Percentiles rank a stretch among this genome's conserved stretches.
Conservation (phyloP, 2,113 vertebrate genomes). For the Callipepla californica region DNA sequence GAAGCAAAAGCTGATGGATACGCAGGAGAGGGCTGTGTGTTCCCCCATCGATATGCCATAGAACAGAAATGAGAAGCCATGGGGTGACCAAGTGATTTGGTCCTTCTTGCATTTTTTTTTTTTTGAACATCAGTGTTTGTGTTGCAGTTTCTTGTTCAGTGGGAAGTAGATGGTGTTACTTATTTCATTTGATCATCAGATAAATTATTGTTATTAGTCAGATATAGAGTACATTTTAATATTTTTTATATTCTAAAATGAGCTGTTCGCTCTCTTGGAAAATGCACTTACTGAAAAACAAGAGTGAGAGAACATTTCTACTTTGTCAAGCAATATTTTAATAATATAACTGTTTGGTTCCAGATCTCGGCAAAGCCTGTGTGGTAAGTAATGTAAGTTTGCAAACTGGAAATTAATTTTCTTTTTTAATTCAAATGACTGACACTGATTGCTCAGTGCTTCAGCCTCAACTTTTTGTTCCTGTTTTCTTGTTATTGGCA, state of each 20-base stretch:
- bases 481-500: not conserved
- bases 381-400: not conserved
- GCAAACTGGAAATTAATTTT: not conserved
- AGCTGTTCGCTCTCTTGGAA: not conserved
- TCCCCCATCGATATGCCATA: not conserved
- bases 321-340: not conserved
- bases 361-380: not conserved
- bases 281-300: not conserved
- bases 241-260: not conserved
- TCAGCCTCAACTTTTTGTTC: not conserved
- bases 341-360: not conserved
- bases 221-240: not conserved
- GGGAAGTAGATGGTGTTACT: not conserved
- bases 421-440: not conserved
- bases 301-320: not conserved
- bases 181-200: not conserved
- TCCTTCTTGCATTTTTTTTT: not conserved
- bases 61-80: not conserved
- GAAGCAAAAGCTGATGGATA: not conserved
- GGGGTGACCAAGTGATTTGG: not conserved
- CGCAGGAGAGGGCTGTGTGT: rapidly evolving
- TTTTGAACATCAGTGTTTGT: not conserved
- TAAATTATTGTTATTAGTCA: not conserved
- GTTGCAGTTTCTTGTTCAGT: not conserved
- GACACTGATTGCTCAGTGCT: not conserved